Percentiles rank a stretch among this genome's conserved stretches.
phyloP scores from a whole-genome alignment of 2,113 vertebrate genomes.

The Brienomyrus longianalis region DNA sequence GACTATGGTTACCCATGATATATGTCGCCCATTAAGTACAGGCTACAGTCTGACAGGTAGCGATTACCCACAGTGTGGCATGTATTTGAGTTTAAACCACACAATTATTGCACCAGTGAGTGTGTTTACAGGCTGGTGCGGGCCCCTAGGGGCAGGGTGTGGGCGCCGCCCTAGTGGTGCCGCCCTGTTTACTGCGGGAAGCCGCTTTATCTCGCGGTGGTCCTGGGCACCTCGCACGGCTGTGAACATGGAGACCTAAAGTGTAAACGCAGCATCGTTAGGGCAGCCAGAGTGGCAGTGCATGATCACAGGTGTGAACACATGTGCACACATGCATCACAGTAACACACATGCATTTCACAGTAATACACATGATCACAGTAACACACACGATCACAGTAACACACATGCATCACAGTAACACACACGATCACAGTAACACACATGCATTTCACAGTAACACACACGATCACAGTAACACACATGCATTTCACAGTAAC shows the following conservation, averaged over 20 bases:
- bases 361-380: background rate
- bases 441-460: no score
- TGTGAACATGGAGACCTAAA: background rate
- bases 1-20: conserved; percentile 31
- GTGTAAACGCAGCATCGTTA: background rate
- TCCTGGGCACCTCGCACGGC: background rate
- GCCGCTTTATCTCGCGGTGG: background rate
- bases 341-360: background rate
- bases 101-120: conserved; percentile 34
- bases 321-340: background rate
- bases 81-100: conserved; percentile 37
- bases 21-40: conserved; percentile 41
- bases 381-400: no score
- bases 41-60: conserved; percentile 37
- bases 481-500: no score
- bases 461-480: no score
- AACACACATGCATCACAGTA: no score
- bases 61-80: conserved; percentile 42
- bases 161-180: conserved; percentile 8
- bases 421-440: no score
- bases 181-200: conserved; percentile 17
- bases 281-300: background rate
- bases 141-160: conserved; percentile 12
- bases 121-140: conserved; percentile 36
- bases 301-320: background rate